Percentiles rank a stretch among this genome's conserved stretches.
Conservation (phyloP, 2,113 vertebrate genomes). For the Cygnus atratus region DNA sequence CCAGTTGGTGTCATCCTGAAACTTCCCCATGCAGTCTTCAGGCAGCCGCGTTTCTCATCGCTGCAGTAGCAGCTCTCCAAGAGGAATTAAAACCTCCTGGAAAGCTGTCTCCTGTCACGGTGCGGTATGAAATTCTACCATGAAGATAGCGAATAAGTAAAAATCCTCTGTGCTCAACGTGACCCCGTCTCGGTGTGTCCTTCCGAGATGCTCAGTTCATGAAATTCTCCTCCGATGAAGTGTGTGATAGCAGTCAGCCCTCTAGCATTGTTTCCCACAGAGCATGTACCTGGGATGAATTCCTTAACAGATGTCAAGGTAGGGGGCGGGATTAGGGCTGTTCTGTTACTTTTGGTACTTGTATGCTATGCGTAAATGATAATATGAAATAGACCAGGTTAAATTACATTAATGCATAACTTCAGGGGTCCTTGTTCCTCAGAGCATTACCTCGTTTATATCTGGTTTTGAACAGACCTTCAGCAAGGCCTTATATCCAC, state of each 20-base stretch:
- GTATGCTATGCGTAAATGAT: rapidly evolving
- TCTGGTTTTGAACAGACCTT: background rate
- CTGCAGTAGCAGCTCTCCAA: background rate
- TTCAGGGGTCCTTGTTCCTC: background rate
- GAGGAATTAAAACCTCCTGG: background rate
- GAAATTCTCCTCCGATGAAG: background rate
- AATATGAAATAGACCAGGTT: background rate
- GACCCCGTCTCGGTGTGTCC: background rate
- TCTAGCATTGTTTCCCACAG: background rate
- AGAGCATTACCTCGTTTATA: background rate
- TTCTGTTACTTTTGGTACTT: background rate
- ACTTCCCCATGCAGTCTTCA: background rate
- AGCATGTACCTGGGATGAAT: background rate
- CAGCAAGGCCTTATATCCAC: rapidly evolving
- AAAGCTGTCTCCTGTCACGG: background rate
- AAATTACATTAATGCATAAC: rapidly evolving
- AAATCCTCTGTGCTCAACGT: background rate
- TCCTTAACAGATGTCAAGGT: background rate
- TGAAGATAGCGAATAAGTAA: background rate
- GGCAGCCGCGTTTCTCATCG: rapidly evolving
- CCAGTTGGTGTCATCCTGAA: rapidly evolving
- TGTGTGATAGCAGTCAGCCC: background rate
- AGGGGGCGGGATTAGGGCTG: background rate
- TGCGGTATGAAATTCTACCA: background rate
- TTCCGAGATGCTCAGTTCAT: background rate